Evolutionary conservation across 2,888 invertebrate species (phyloP), one percentile per base, ranked within the genome.

Genomic region (Nycteola revayana): DNA sequence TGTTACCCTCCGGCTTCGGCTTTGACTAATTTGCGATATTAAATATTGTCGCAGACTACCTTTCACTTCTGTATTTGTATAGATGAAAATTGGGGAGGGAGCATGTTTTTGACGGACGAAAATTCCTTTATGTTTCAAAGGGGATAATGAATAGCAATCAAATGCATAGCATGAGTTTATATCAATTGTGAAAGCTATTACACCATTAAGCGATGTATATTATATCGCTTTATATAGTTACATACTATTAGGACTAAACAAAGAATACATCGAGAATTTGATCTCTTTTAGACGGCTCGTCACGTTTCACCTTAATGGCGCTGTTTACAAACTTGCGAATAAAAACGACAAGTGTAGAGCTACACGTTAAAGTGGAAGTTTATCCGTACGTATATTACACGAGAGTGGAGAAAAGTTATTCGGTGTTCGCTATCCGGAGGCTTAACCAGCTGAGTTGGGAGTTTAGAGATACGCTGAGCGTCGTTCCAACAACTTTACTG

Each of bases 11-110:
- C 41, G 45, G 48, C 56, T 25, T 44, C 41, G 47, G 56, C 54
- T 53, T 45, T 50, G 54, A 69, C 63, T 71, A 70, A 74, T 75
- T 70, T 65, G 49, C 45, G 37, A 48, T 56, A 60, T 61, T 48
- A 38, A 55, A 58, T 60, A 49, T 55, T 47, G 47, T 49, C 41
- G 28, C 32, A 25, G 27, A 49, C 47, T 41, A 42, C 36, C 39
- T 48, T 47, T 39, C 44, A 36, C 36, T 29, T 31, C 47, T 41
- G 22, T 51, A 44, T 40, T 32, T 41, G 25, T 43, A 36, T 41
- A 23, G 7, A 3, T 30, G 25, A 23, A 39, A 40, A 36, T 35
- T 39, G 41, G 27, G 25, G 30, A 14, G 14, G 14, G 14, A 14
- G 2, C 27, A 35, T 18, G 9, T 20, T 8, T 29, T 41, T 41